Evolutionary conservation across 2,797 vertebrate genomes (phyloP).

Genomic region (Peromyscus eremicus): DNA sequence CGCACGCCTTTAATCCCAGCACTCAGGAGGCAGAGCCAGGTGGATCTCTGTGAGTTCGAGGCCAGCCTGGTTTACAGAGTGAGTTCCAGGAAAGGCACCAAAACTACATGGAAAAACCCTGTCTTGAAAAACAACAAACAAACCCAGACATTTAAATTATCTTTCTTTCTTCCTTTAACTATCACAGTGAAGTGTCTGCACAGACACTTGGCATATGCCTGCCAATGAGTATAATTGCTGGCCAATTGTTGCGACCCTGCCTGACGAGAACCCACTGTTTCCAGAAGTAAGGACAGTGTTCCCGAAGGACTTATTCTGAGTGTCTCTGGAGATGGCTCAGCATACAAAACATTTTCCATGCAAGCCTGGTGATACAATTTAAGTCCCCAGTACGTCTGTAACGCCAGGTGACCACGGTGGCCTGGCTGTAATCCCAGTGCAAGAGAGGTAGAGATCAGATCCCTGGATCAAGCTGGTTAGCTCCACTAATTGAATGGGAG

Average conservation of each 20-base stretch:
- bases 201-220: neutral
- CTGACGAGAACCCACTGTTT: too few relatives aligned
- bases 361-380: neutral
- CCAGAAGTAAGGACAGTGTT: neutral
- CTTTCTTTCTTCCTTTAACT: neutral
- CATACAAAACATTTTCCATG: neutral
- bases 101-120: too few relatives aligned
- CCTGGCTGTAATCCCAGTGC: too few relatives aligned
- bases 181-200: fast-evolving
- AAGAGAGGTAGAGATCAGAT: neutral
- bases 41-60: too few relatives aligned
- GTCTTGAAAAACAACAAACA: too few relatives aligned
- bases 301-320: neutral
- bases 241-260: fast-evolving
- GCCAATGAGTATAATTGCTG: too few relatives aligned
- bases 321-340: neutral
- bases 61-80: too few relatives aligned
- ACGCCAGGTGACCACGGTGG: neutral
- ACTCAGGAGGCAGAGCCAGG: too few relatives aligned
- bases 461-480: neutral
- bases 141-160: neutral
- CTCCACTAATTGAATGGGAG: neutral
- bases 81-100: too few relatives aligned
- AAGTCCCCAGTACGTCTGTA: neutral
- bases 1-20: too few relatives aligned